These are phyloP conservation scores for Rhagonycha fulva DNA, from an alignment of 2,888 invertebrate species.

Conservation along the genomic window DNA sequence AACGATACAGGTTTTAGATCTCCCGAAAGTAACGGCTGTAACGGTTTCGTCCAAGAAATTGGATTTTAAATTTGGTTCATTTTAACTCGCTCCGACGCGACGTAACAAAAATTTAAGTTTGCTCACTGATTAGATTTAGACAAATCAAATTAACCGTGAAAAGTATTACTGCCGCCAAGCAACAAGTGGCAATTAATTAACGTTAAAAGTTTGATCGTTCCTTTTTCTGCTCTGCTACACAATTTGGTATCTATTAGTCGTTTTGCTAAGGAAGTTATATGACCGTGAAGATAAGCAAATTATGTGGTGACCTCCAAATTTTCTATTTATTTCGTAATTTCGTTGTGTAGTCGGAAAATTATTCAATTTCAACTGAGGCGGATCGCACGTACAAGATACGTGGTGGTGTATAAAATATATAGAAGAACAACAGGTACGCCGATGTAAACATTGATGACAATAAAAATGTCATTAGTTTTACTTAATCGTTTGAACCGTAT, in stretches of 20 bases:
- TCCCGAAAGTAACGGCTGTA: constrained; percentile 12
- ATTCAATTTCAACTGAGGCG: background rate
- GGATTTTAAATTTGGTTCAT: constrained; percentile 6
- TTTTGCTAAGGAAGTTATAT: background rate
- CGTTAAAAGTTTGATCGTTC: background rate
- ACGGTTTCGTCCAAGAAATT: constrained; percentile 6
- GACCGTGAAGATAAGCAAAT: background rate
- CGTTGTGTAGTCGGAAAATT: background rate
- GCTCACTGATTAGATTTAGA: background rate
- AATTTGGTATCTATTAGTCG: background rate
- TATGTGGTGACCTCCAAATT: background rate
- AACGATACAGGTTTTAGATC: constrained; percentile 11
- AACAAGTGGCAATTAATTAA: background rate
- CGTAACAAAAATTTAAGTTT: background rate
- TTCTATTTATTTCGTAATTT: background rate
- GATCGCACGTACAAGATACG: background rate
- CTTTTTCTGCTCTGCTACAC: background rate
- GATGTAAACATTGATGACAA: background rate
- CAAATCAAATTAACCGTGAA: background rate
- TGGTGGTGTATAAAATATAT: background rate
- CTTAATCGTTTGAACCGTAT: background rate
- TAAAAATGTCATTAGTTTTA: background rate
- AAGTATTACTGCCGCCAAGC: background rate
- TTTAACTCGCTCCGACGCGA: background rate
- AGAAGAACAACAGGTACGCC: background rate